Evolutionary conservation across 2,797 vertebrate species (phyloP), one percentile per base, ranked within the genome.

Genomic region (Chrysocyon brachyurus): DNA sequence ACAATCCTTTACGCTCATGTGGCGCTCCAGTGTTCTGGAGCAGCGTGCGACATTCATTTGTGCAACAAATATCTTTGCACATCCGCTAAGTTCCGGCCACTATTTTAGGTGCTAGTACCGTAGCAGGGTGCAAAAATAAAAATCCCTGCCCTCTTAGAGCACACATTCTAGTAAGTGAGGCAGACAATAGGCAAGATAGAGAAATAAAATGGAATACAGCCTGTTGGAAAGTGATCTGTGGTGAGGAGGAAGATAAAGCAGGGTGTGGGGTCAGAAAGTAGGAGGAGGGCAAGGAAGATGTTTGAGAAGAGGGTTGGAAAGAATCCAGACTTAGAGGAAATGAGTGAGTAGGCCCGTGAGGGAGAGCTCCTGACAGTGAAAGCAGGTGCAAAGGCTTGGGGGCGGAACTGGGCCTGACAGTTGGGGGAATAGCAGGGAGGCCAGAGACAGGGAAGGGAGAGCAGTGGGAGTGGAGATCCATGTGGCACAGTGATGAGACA

Each of bases 241-340:
- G 21, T 61, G 17, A 40, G 73, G 46, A 83, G 63, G 52, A 54
- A 26, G 63, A 57, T 10, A 68, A 54, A 87, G 24, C 52, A 56
- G 64, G 59, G 79, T 3, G 6, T 28, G 21, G 33, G 52, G n/a
- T 19, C 6, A 16, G 77, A n/a, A 64, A 75, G 40, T 31, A 11
- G 61, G 66, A 88, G 33, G 57, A 61, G n/a, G 54, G 73, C 88
- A 21, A 17, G 78, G 79, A 54, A 70, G 91, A 59, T 24, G 31
- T 31, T 49, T 91, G 40, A 36, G 64, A 86, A 81, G 68, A 57
- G 28, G n/a, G 19, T 40, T 63, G 46, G 49, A 81, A 82, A 79
- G 90, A 83, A 75, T 93, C 21, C 85, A 85, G 40, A 63, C 15
- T 54, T 19, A 70, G 85, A 57, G 57, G 54, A 54, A 94, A n/a